phyloP scores from a whole-genome alignment of 2,888 invertebrate species.

The Archaeoteleia sp. region DNA sequence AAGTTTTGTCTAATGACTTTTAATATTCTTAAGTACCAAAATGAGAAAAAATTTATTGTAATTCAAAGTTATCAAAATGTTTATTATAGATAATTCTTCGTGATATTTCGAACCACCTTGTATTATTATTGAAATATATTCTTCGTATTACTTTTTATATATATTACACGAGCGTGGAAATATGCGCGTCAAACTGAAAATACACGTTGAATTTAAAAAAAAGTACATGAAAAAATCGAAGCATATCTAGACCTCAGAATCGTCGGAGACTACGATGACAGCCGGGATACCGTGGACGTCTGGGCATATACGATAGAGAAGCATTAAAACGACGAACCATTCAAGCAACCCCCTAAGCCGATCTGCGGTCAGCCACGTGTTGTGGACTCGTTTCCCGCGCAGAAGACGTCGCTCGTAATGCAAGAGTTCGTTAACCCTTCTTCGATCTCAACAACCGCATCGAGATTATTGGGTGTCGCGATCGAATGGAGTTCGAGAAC shows the following conservation, averaged over 20 bases:
- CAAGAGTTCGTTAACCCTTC: conserved; percentile 56
- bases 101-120: no score
- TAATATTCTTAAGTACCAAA: no score
- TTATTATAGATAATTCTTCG: no score
- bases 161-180: no score
- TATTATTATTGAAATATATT: no score
- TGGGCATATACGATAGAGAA: conserved; percentile 22
- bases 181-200: no score
- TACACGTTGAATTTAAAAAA: no score
- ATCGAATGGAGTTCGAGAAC: conserved; percentile 49
- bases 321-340: conserved; percentile 49
- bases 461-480: conserved; percentile 57
- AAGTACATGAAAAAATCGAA: background rate
- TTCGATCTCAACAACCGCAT: conserved; percentile 53
- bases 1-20: no score
- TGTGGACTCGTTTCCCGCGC: conserved; percentile 32
- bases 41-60: no score
- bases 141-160: no score
- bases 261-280: conserved; percentile 20
- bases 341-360: conserved; percentile 49
- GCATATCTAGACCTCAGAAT: conserved; percentile 3
- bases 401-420: conserved; percentile 46
- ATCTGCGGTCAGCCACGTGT: conserved; percentile 51
- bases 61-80: no score
- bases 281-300: conserved; percentile 23